A percentile compares a stretch with the other conserved stretches of the same genome.
phyloP scores from a whole-genome alignment of 1,140 invertebrate species.

The Euwallacea similis region DNA sequence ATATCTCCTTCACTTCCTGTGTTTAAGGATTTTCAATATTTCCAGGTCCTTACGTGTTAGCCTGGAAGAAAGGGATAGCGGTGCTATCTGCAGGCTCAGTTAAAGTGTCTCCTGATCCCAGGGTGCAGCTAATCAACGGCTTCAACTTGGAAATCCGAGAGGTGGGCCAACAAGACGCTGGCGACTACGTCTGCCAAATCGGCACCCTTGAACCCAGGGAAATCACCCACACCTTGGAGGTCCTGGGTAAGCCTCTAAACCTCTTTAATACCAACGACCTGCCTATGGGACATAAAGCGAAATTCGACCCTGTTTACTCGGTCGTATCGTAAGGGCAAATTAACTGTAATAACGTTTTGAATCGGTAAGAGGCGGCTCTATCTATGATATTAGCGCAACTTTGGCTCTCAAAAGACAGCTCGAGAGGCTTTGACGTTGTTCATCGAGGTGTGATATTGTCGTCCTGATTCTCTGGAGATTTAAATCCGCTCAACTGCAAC shows the following conservation, averaged over 20 bases:
- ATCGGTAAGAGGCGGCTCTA: slow-evolving; percentile 4
- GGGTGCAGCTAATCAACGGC: slow-evolving; percentile 58
- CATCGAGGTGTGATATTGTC: slow-evolving; percentile 49
- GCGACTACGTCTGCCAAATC: slow-evolving; percentile 65
- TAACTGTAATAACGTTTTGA: slow-evolving; percentile 16
- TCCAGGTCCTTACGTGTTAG: slow-evolving; percentile 58
- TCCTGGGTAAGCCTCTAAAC: slow-evolving; percentile 58
- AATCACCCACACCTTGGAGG: slow-evolving; percentile 62
- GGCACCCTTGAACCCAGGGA: slow-evolving; percentile 61
- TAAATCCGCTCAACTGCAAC: slow-evolving; percentile 44
- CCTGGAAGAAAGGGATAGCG: slow-evolving; percentile 62
- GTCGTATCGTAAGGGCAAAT: neutral
- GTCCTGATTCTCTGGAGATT: slow-evolving; percentile 33
- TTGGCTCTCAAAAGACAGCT: slow-evolving; percentile 46
- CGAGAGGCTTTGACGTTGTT: slow-evolving; percentile 47
- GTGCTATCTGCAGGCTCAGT: slow-evolving; percentile 62
- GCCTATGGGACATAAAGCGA: too few species aligned
- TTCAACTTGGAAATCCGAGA: slow-evolving; percentile 62
- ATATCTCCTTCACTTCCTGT: too few species aligned
- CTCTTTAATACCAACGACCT: neutral
- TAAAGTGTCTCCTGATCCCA: slow-evolving; percentile 62
- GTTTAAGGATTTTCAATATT: slow-evolving; percentile 3
- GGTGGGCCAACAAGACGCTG: slow-evolving; percentile 60
- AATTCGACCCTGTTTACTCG: too few species aligned
- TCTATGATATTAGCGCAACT: too few species aligned